These are phyloP conservation scores for Chaetura pelagica DNA, from an alignment of 2,113 vertebrate genomes.

Conservation along the genomic window DNA sequence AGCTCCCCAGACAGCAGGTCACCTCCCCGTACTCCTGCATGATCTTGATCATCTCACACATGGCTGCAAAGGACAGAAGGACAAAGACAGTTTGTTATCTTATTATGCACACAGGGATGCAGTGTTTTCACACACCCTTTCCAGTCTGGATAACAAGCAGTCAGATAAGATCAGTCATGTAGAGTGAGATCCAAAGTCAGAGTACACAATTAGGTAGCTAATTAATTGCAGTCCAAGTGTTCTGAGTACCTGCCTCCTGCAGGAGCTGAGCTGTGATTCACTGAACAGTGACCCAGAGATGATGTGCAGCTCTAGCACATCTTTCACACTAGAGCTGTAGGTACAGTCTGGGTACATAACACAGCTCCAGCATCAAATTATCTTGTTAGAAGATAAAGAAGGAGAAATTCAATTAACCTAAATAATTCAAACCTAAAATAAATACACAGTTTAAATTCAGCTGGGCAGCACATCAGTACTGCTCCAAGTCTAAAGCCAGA, in stretches of 20 bases:
- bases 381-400: not conserved
- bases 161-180: not conserved
- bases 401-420: not conserved
- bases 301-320: not conserved
- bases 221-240: not conserved
- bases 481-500: not conserved
- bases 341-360: not conserved
- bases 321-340: not conserved
- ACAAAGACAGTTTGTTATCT: not conserved
- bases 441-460: not conserved
- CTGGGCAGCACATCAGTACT: not conserved
- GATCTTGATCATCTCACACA: slow-evolving; percentile 99
- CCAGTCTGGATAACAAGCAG: not conserved
- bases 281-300: not conserved
- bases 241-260: not conserved
- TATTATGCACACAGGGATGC: not conserved
- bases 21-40: slow-evolving; percentile 98
- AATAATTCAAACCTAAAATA: not conserved
- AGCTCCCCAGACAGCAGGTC: slow-evolving; percentile 95
- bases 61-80: slow-evolving; percentile 79
- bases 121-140: not conserved
- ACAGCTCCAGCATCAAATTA: not conserved
- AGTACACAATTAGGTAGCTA: not conserved
- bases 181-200: not conserved
- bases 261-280: not conserved